Base-by-base conservation (phyloP, 2,888 invertebrate species). In the Antheraea yamamai region DNA sequence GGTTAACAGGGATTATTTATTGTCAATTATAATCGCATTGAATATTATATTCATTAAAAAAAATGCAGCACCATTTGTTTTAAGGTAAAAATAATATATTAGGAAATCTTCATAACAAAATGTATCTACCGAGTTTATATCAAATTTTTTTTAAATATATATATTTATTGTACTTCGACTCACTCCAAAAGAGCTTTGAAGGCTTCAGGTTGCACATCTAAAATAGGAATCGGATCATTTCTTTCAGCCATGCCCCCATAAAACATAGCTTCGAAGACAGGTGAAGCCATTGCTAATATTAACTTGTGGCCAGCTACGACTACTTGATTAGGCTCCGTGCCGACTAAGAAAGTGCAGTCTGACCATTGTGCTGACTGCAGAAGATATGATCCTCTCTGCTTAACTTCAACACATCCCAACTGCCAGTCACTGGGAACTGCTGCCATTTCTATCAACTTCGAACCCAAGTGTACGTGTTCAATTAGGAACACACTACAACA, bases 181-280 rank as follows among this genome's bases (percentile, higher is more conserved):
- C 92, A 97, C 96, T 98, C 97, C 51, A 98, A 90, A 80, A 98
- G 93, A 4, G 97, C 97, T 88, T 96, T 97, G 83, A 98, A 98
- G 1, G 98, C 98, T 81, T 98, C 97, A 6, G 98, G 97, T 87
- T 98, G 97, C 1, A 98, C 97, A 88, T 98, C 98, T 58, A 97
- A 95, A 81, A 98, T 98, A 0, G 96, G 96, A 81, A 98, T 97
- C 0, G 97, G 97, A 80, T 96, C 96, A 78, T 96, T 96, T 73
- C 97, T 97, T 84, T 98, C 97, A 0, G 97, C 96, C 95, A 98
- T 96, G 39, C 97, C 97, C 0, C 98, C 98, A 85, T 95, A 98
- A 85, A 98, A 98, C 98, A 98, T 98, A 0, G 97, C 97, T 85
- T 98, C 98, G 85, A 98, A 98, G 0, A 98, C 98, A 0, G 98